Evolutionary conservation across 2,797 vertebrate genomes (phyloP), one percentile per base, ranked within the genome.

Genomic region (Parauchenoglanis punctatus): DNA sequence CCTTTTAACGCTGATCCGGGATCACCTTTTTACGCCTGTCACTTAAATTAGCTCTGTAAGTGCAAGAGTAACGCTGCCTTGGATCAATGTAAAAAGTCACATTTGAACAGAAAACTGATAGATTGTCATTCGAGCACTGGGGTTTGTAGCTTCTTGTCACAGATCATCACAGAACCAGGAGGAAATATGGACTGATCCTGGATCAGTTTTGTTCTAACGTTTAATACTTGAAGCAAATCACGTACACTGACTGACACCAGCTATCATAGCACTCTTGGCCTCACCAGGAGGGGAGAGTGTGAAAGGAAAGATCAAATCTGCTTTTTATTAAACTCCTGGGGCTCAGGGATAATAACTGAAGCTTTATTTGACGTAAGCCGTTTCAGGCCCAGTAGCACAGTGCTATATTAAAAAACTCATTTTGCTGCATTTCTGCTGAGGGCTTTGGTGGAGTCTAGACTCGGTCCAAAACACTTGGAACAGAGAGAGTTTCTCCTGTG

Each of bases 331-430:
- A 87, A 81, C 81, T 85, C 85, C 65, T 87, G 82, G 70, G 87
- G 68, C 49, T 63, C 46, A 75, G 54, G 75, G 35, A 75, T n/a
- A 73, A 84, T 86, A 85, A 75, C 73, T 80, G 49, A 61, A 28
- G 88, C 52, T 75, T 87, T 83, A 89, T 87, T 81, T 88, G 73
- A 61, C 56, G 86, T 86, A 54, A 35, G 49, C 72, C 87, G 59
- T 89, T 84, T 84, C 15, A 72, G 31, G 72, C 63, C 31, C 46
- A 61, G 65, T 46, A 56, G 54, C 86, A 75, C 6, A n/a, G 81
- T 40, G 35, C 80, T 87, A 86, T 88, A 88, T 89, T 84, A 89
- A 89, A 89, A 85, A 87, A 86, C 23, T 83, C 23, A 65, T 87
- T 88, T 86, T 73, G 46, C 73, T 28, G n/a, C 18, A 6, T 80